Base-by-base conservation (phyloP, 2,888 invertebrate species). In the Acleris holmiana region DNA sequence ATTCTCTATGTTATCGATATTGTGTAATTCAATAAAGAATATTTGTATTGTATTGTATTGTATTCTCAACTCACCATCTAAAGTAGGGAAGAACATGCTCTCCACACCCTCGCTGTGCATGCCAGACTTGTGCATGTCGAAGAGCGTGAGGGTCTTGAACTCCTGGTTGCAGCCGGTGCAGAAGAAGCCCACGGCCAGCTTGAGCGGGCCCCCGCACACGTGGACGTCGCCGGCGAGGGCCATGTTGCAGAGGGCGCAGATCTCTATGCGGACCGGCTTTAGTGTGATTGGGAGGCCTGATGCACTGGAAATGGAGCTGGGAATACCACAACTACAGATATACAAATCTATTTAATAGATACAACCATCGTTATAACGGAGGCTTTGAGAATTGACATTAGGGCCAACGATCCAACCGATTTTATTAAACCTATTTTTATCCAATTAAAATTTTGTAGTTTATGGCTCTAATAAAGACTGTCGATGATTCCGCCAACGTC, bases 21-120 rank as follows among this genome's bases (percentile, higher is more conserved):
- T n/a, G n/a, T n/a, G n/a, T n/a, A n/a, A n/a, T n/a, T n/a, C n/a
- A n/a, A n/a, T n/a, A n/a, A n/a, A n/a, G n/a, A n/a, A n/a, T n/a
- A n/a, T n/a, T n/a, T n/a, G n/a, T n/a, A n/a, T n/a, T n/a, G n/a
- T n/a, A n/a, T n/a, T n/a, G n/a, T n/a, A n/a, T n/a, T n/a, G n/a
- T n/a, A n/a, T n/a, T n/a, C n/a, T n/a, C n/a, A n/a, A n/a, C 76
- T 71, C 71, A 83, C 84, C 80, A 47, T 66, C 58, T 25, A 66
- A 55, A 17, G 66, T 75, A 0, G 85, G 78, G 19, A 91, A 88
- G 70, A 84, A 85, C 72, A 84, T 72, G 19, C 76, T 82, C 44
- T 85, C 82, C 0, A 79, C 69, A 0, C 69, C 72, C 0, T 82
- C 75, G 0, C 73, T 69, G 57, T 91, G 90, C 2, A 70, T 23